phyloP scores from a whole-genome alignment of 2,888 invertebrate genomes.

The Drosophila greeni region DNA sequence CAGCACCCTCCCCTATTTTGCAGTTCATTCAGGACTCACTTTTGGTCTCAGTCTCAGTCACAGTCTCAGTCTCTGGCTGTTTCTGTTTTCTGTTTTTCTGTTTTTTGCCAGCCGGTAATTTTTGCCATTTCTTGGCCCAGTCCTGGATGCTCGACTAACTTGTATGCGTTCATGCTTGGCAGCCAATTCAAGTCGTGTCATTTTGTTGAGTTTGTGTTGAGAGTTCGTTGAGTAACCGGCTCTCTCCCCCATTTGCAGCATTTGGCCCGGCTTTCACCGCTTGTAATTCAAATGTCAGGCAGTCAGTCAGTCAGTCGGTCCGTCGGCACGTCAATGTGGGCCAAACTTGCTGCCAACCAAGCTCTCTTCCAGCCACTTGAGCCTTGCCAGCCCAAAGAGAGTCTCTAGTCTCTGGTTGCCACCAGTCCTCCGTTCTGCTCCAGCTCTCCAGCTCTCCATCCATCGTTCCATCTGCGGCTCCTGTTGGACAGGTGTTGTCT shows the following conservation, averaged over 20 bases:
- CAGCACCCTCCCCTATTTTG: constrained; percentile 16
- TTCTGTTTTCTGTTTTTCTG: background rate
- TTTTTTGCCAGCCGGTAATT: constrained; percentile 29
- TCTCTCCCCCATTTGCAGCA: constrained; percentile 4
- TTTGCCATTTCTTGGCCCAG: constrained; percentile 51
- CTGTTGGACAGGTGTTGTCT: constrained; percentile 60
- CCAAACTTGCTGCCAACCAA: constrained; percentile 57
- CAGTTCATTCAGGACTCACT: constrained; percentile 23
- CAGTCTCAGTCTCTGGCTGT: constrained; percentile 9
- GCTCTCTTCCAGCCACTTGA: constrained; percentile 56
- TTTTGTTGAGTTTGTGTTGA: constrained; percentile 72
- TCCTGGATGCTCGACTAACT: constrained; percentile 56
- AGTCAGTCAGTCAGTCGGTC: constrained; percentile 17
- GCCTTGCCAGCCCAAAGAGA: constrained; percentile 35
- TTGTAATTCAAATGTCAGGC: constrained; percentile 71
- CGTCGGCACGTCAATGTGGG: constrained; percentile 52
- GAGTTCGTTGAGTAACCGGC: constrained; percentile 55
- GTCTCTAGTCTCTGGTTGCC: constrained; percentile 24
- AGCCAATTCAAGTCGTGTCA: constrained; percentile 72
- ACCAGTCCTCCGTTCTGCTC: constrained; percentile 2
- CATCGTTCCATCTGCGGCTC: background rate
- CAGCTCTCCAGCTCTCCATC: background rate
- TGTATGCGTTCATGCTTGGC: constrained; percentile 72
- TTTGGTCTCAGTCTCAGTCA: constrained; percentile 8
- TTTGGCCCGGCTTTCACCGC: constrained; percentile 29